Base-by-base conservation (phyloP, 2,888 invertebrate genomes). In the Hirtodrosophila trivittata region DNA sequence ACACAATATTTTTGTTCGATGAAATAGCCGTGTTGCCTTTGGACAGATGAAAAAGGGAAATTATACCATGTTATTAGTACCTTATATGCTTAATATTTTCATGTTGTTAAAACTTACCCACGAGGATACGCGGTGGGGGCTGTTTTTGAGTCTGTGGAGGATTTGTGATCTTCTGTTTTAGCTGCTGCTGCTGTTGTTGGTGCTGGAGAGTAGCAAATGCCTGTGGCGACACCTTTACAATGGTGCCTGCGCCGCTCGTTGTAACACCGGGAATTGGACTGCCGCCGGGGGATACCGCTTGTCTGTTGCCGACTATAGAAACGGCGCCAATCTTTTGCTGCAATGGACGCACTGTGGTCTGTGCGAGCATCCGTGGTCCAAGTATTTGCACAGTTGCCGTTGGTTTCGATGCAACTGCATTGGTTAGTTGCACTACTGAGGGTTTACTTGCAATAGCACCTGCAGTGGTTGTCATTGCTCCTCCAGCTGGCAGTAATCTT, bases 141-240 rank as follows among this genome's bases (percentile, higher is more conserved):
- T 64, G 70, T 28, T 67, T 67, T 5, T 42, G 69, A 3, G 28
- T 32, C 41, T 77, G 83, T 5, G 43, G 52, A 16, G 75, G 30
- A 51, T 52, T 55, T 1, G 45, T 39, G 1, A 72, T 60, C 45
- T 85, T 85, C 21, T 85, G 82, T 14, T 89, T 83, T 9, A 90
- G 68, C 18, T 90, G 90, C 51, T 90, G 90, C 42, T 90, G 90
- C 35, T 91, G 68, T 21, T 90, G 91, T 50, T 90, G 90, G 39
- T 90, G 90, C 37, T 91, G 91, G 8, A 90, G 69, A 1, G 88
- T 75, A 5, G 89, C 89, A 50, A 90, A 85, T 18, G 89, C 88
- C 43, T 89, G 89, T 1, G 89, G 86, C 0, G 89, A 86, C 89
- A 89, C 90, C 58, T 89, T 89, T 0, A 89, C 87, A 47, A 89